Evolutionary conservation across 2,113 vertebrate species (phyloP).

Genomic region (Sinocyclocheilus anophthalmus): DNA sequence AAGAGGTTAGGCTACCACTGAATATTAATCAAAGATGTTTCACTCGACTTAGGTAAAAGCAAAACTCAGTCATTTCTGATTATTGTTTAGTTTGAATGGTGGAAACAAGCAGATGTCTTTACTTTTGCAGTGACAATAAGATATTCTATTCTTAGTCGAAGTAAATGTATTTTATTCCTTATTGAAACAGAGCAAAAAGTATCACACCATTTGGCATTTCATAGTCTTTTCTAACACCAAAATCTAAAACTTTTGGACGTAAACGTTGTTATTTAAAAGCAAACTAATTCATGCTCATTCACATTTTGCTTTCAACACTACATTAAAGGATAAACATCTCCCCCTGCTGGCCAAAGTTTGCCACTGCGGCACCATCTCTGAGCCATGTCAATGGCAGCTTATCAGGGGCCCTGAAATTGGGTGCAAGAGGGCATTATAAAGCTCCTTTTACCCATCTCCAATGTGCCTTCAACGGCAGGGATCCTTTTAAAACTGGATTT

Average conservation of each 20-base stretch:
- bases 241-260: neutral
- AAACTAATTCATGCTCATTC: neutral
- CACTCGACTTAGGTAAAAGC: neutral
- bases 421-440: constrained; percentile 60
- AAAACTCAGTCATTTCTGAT: neutral
- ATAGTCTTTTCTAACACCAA: neutral
- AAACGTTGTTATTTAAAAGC: neutral
- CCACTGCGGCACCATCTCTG: constrained; percentile 11
- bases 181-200: neutral
- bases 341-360: constrained; percentile 55
- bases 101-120: neutral
- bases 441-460: constrained; percentile 53
- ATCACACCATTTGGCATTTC: neutral
- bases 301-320: neutral
- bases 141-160: constrained; percentile 75
- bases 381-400: constrained; percentile 58
- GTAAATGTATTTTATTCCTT: neutral
- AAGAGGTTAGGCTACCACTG: neutral
- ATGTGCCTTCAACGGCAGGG: constrained; percentile 42
- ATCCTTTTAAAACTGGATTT: constrained; percentile 56
- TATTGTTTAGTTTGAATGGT: neutral
- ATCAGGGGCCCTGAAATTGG: constrained; percentile 60
- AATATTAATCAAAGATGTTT: neutral
- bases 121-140: neutral
- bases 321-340: constrained; percentile 41